Base-by-base conservation (phyloP, 1,140 invertebrate species). In the Ceratosolen solmsi region DNA sequence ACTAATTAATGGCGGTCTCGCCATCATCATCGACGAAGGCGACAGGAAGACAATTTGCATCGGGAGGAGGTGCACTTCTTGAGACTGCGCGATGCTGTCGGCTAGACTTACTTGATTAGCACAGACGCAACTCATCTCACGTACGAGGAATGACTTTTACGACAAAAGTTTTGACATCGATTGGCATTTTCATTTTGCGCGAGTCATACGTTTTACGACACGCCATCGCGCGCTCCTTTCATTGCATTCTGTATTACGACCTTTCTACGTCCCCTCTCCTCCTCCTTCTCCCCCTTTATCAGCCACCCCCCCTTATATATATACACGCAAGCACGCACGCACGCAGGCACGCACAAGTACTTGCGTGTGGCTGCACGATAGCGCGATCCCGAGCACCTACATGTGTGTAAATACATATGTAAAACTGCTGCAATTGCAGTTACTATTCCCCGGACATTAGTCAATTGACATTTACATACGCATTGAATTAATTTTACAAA, bases 161-260 rank as follows among this genome's bases (percentile, higher is more conserved):
- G 17, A 68, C n/a, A 46, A 56, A 76, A 80, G 72, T 79, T 77
- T 80, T 80, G 78, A 71, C 78, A 77, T 75, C 78, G 65, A 80
- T 76, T 56, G 82, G 77, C 63, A 80, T 83, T 80, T 83, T 60
- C 72, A 80, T 83, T 77, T 80, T 27, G 73, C 49, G 27, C 27
- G 2, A 41, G 56, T 33, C 25, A 36, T 51, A 2, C n/a, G 41
- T 49, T 58, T 58, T n/a, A n/a, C n/a, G 38, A 5, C 0, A 17
- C 17, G 33, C 25, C 56, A n/a, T 41, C 68, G 15, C 54, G 60
- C n/a, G 41, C 41, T 46, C 13, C 13, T 70, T 54, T 70, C 49
- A 65, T 68, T 68, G 11, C 4, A 2, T 38, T 27, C 38, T 54
- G 38, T 33, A 25, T 49, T 25, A 73, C 7, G 30, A n/a, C 8